phyloP scores from a whole-genome alignment of 2,888 invertebrate genomes.

The Chamaedrilus cognettii region DNA sequence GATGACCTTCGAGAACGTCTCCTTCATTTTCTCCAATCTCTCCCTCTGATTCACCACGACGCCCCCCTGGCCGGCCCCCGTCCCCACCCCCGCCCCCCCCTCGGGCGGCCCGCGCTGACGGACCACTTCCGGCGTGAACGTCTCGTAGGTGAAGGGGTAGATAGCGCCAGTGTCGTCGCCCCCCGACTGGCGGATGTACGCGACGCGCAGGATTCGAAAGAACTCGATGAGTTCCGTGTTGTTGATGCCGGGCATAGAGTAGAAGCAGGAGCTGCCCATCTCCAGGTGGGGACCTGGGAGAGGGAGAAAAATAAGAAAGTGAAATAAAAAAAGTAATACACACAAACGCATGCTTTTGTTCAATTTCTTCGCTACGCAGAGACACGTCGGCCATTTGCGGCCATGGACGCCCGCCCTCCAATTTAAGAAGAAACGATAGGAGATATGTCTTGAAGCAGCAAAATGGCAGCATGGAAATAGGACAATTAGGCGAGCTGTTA shows the following conservation, averaged over 20 bases:
- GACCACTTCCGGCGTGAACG: conserved; percentile 39
- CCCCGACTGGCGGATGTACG: conserved; percentile 17
- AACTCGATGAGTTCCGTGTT: conserved; percentile 28
- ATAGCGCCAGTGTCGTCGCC: conserved; percentile 4
- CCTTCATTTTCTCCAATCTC: conserved; percentile 35
- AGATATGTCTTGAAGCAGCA: too few relatives aligned
- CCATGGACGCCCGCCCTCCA: too few relatives aligned
- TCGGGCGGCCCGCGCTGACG: conserved; percentile 19
- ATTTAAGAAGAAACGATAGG: too few relatives aligned
- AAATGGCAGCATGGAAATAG: too few relatives aligned
- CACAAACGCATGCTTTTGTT: too few relatives aligned
- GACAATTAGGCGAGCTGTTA: too few relatives aligned
- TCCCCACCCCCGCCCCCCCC: too few relatives aligned
- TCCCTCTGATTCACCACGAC: conserved; percentile 22
- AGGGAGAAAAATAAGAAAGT: too few relatives aligned
- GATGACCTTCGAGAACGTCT: conserved; percentile 30
- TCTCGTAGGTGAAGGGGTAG: conserved; percentile 39
- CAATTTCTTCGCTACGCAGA: too few relatives aligned
- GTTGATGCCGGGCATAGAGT: conserved; percentile 28
- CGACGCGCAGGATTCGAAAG: conserved; percentile 32
- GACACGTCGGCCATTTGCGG: too few relatives aligned
- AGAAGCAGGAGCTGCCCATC: conserved; percentile 33
- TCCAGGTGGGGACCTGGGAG: conserved; percentile 32
- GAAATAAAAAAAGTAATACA: too few relatives aligned
- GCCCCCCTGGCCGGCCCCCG: too few relatives aligned